Evolutionary conservation across 2,113 vertebrate species (phyloP), one percentile per base, ranked within the genome.

Genomic region (Aleadryas rufinucha): DNA sequence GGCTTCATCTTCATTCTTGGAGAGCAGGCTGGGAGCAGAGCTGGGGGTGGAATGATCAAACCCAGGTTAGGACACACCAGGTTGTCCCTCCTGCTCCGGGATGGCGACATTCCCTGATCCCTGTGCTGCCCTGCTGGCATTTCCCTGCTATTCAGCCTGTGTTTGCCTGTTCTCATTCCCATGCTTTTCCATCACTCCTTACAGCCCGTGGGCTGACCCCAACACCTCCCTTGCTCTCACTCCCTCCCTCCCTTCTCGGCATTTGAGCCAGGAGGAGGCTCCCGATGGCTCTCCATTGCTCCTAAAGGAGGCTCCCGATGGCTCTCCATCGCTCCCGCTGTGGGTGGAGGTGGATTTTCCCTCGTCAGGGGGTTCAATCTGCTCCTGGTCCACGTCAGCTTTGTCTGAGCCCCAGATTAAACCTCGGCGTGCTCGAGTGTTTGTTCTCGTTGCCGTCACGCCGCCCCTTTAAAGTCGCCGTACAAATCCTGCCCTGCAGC

Each of bases 401-500:
- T 63, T 24, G 13, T 95, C 53, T 52, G 84, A 76, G 84, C 31
- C 8, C 54, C 11, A 77, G 80, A 93, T 61, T 75, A 77, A 87
- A 89, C 72, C 22, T 16, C 68, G 6, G 4, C 41, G 80, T 41
- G 87, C 83, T 88, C 2, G 26, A 59, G 75, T 3, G 27, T 63
- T 91, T 39, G 68, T 88, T 89, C 72, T 84, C 65, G 68, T 30
- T 59, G 82, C 89, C 24, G 9, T 89, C 87, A 70, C 45, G 63
- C 82, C 78, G 82, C 87, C 90, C 78, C 90, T 94, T 94, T 56
- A 86, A 94, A 94, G 85, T 87, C 16, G 7, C 85, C 13, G 0
- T 56, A 81, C 70, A 92, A 95, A 96, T 91, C 90, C 80, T 92
- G 86, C 92, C 92, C 92, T 91, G 89, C 89, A 90, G 96, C 87